Evolutionary conservation across 2,888 invertebrate genomes (phyloP), one percentile per base, ranked within the genome.

Genomic region (Eilema caniola): DNA sequence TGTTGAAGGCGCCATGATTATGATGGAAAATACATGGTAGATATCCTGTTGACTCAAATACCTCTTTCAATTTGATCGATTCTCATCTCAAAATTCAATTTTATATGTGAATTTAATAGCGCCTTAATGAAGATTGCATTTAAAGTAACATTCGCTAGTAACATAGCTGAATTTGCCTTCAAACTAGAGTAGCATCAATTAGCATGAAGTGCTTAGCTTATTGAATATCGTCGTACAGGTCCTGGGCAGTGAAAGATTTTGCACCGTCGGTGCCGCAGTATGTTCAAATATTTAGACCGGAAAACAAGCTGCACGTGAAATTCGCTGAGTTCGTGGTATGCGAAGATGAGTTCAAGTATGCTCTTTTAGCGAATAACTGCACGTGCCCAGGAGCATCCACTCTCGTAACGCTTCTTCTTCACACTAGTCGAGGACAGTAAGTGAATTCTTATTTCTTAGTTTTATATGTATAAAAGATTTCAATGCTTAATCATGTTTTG

Each of bases 271-370:
- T 99, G 77, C 98, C 99, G 31, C 99, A 99, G 93, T 99, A 99
- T 93, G 99, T 99, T 79, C 99, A 99, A 95, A 99, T 99, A 86
- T 99, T 99, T 96, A 96, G 99, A 87, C 99, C 99, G 68, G 99
- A 99, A 95, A 99, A 99, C 93, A 99, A 99, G 90, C 96, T 99
- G 83, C 99, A 99, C 94, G 99, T 99, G 63, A 99, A 99, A 94
- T 99, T 99, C 93, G 99, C 99, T 59, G 99, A 99, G 90, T 99
- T 98, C 92, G 98, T 99, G 23, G 99, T 99, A 53, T 99, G 99
- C 93, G 99, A 99, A 93, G 99, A 99, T 90, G 99, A 99, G 94
- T 99, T 99, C 95, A 99, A 99, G 93, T 99, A 99, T 91, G 99
- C 99, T 28, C 96, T 99, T 72, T 95, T 99, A 81, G 99, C 99